Evolutionary conservation across 30 jellyfish, hydroid and myxozoan species (phyloP), one percentile per base, ranked within the genome.

Genomic region (Hydractinia symbiolongicarpus): DNA sequence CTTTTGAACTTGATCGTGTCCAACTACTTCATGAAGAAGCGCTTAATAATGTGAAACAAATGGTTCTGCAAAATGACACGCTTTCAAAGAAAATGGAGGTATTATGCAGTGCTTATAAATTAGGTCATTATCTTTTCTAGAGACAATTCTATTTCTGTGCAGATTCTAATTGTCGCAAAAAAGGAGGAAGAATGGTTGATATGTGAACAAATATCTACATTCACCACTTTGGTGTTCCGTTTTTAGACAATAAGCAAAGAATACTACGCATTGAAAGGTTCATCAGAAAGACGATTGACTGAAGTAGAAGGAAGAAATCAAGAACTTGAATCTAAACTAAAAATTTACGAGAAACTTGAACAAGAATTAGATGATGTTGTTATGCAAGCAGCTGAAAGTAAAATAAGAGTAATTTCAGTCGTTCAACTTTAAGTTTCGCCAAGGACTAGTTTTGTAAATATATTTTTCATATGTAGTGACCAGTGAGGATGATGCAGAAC

Each of bases 301-400:
- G 94, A 89, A 80, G 66, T 83, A 5, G 91, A 84, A 78, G 57
- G 84, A 77, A 75, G 57, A 76, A 86, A 77, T 13, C n/a, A 77
- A 44, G 95, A 89, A 20, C 13, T 89, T 79, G 53, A 78, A 9
- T 67, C 60, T 17, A 84, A 84, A 57, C 72, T 89, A 54, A 62
- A 77, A 4, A 80, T 84, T 1, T 89, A 84, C 81, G 96, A 89
- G 80, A 89, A 89, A 74, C 83, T 89, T 88, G 95, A 89, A 66
- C 88, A 89, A 13, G 96, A 89, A 83, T 67, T 89, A 4, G 96
- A 89, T 66, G 88, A 81, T 54, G 95, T 84, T 53, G 84, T 89
- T 20, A 66, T 89, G 91, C 96, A 89, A 55, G 96, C 96, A 20
- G 96, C 96, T 13, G 96, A 89, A 76, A 57, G 96, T 84, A 67